Percentiles rank a stretch among this genome's conserved stretches.
Conservation (phyloP, 2,113 vertebrate genomes). For the Percopsis transmontana region DNA sequence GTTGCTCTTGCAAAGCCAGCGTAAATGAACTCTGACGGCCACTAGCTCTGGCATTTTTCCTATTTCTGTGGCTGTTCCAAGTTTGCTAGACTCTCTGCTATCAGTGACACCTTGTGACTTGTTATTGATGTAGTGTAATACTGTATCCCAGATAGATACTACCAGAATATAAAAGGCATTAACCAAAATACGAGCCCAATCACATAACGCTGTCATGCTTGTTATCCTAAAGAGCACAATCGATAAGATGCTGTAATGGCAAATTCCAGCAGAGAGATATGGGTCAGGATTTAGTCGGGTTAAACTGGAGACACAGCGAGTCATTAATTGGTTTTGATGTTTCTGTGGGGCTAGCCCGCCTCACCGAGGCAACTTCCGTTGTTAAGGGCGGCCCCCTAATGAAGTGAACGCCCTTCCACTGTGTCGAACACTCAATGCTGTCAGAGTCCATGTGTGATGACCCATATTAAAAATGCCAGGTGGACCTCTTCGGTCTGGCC, state of each 20-base stretch:
- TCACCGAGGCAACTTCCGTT: conserved; percentile 1
- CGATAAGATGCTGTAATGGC: conserved; percentile 26
- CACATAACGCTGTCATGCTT: conserved; percentile 32
- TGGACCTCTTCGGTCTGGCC: conserved; percentile 2
- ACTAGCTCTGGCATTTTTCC: conserved; percentile 3
- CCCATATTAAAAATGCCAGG: conserved; percentile 48
- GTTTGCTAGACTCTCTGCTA: neutral
- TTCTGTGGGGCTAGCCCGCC: conserved; percentile 4
- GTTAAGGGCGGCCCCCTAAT: conserved; percentile 49
- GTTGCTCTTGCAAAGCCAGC: conserved; percentile 56
- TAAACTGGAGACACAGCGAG: conserved; percentile 45
- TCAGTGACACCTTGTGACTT: neutral
- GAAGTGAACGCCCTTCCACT: conserved; percentile 50
- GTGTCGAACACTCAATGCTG: conserved; percentile 61
- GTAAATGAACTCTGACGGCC: conserved; percentile 38
- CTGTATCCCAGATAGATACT: conserved; percentile 9
- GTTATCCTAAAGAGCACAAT: conserved; percentile 17
- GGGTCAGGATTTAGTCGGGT: conserved; percentile 15
- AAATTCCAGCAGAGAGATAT: conserved; percentile 18
- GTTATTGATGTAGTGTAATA: conserved; percentile 7
- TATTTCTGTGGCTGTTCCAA: conserved; percentile 12
- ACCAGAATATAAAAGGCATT: conserved; percentile 18
- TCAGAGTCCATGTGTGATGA: conserved; percentile 59
- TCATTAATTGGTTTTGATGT: conserved; percentile 49
- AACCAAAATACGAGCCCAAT: conserved; percentile 3